Evolutionary conservation across 2,113 vertebrate genomes (phyloP), one percentile per base, ranked within the genome.

Genomic region (Emydura subglobosa): DNA sequence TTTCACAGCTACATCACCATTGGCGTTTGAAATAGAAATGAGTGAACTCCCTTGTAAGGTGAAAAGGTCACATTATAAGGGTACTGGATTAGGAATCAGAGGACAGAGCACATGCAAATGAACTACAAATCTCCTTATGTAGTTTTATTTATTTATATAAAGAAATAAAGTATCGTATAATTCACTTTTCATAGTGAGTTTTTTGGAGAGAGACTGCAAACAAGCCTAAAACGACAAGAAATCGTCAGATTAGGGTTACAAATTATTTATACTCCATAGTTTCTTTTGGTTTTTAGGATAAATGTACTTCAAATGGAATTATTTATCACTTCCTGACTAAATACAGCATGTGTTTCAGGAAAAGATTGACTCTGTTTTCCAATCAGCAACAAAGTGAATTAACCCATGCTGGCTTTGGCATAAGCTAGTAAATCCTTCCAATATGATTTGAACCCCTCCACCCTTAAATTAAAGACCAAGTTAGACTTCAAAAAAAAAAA

Each of bases 321-420:
- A 94, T 98, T 97, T 97, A 95, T 95, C 6, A 96, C 91, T 97
- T 97, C 96, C 96, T 96, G 91, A 68, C 94, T 96, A 97, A 96
- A 97, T 96, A 97, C 95, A 95, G 97, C 87, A 68, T 11, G 22
- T 47, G 29, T 94, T 87, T 96, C 93, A 96, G 94, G 93, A 96
- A 94, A 84, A 96, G 93, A 95, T 93, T 97, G 94, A 95, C 95
- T 95, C 92, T 90, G 94, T 92, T 97, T 95, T 94, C 92, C 94
- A 97, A 88, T 88, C 83, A 95, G 92, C 61, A 88, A 83, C 5
- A 0, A 88, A 91, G 17, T 68, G 91, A 97, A 92, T 98, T 97
- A 97, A 97, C 93, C 76, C 97, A 61, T 89, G 82, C 79, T 93
- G 85, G 59, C 87, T 92, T 95, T 92, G 87, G 39, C 83, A 82